Evolutionary conservation across 2,797 vertebrate species (phyloP).

Genomic region (Anomalospiza imberbis): DNA sequence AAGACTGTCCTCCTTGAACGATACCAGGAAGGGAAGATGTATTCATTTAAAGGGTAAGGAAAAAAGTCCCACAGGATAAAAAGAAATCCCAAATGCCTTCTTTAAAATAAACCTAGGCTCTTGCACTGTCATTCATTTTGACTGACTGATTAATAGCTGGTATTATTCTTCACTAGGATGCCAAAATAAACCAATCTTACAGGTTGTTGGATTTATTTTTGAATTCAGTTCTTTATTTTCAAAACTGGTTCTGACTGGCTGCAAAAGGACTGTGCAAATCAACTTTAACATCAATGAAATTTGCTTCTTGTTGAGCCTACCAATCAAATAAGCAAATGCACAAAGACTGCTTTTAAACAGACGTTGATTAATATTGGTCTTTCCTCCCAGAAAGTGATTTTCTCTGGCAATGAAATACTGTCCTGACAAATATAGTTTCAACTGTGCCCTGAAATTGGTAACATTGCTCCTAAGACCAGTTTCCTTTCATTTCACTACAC

Average conservation of each 20-base stretch:
- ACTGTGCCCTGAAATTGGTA: background rate
- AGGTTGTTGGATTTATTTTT: background rate
- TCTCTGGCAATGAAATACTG: constrained; percentile 24
- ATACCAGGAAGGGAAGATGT: background rate
- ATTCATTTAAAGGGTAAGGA: background rate
- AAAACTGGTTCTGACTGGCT: background rate
- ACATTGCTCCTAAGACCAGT: background rate
- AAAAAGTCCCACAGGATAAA: background rate
- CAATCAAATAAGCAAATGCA: constrained; percentile 18
- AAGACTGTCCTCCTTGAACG: background rate
- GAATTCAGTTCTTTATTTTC: background rate
- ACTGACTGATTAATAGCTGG: background rate
- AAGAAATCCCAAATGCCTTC: background rate
- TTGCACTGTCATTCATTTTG: background rate
- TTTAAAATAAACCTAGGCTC: background rate
- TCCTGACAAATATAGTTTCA: background rate
- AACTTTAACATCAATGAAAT: background rate
- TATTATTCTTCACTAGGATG: background rate
- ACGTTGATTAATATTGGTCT: constrained; percentile 20
- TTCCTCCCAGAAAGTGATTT: constrained; percentile 4
- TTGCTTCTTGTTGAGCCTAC: background rate
- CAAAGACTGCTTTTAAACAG: background rate
- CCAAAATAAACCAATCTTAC: background rate
- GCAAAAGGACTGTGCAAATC: background rate
- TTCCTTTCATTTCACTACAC: background rate